phyloP scores from a whole-genome alignment of 2,113 vertebrate genomes.

The Catharus bicknelli region DNA sequence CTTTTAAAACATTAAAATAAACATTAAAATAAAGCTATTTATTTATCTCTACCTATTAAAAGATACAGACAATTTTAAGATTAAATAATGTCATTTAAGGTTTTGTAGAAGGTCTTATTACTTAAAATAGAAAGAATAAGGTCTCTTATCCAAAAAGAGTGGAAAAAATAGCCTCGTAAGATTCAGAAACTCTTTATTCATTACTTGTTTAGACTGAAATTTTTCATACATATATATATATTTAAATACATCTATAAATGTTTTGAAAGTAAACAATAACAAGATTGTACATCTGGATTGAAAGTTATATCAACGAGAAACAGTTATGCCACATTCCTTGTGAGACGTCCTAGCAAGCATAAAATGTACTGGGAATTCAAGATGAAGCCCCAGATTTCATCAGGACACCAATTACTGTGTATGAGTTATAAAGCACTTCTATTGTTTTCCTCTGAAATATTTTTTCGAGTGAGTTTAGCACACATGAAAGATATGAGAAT shows the following conservation, averaged over 20 bases:
- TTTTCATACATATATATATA: not conserved
- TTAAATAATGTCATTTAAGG: not conserved
- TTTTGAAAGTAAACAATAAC: not conserved
- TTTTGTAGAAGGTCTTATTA: not conserved
- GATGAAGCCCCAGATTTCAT: not conserved
- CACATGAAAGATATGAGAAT: conserved; percentile 1
- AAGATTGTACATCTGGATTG: not conserved
- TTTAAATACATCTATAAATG: not conserved
- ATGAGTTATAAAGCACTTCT: not conserved
- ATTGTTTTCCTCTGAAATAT: not conserved
- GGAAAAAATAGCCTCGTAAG: not conserved
- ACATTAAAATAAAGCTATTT: not conserved
- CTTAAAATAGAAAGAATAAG: not conserved
- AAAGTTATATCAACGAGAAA: not conserved
- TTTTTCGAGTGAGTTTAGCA: not conserved
- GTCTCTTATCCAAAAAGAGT: not conserved
- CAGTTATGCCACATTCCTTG: not conserved
- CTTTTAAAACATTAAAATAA: not conserved
- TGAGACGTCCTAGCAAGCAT: not conserved
- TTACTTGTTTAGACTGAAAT: not conserved
- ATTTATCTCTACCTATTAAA: not conserved
- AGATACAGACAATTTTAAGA: not conserved
- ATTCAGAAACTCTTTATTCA: not conserved
- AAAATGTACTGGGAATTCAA: not conserved
- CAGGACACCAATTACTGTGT: conserved; percentile 15